Conservation (phyloP, 1,140 invertebrate species). For the Acromyrmex charruanus region DNA sequence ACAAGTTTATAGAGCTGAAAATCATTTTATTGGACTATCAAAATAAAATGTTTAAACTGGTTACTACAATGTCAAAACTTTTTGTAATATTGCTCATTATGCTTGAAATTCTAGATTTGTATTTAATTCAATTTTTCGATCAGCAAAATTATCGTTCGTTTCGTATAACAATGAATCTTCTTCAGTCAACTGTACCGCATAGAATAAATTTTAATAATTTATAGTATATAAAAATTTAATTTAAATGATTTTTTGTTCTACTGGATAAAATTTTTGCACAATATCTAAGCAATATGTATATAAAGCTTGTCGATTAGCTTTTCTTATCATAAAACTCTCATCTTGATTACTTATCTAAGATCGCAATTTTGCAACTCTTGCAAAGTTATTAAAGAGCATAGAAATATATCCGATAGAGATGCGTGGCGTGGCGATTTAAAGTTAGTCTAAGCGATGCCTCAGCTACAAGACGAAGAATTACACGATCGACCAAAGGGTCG, state of each 20-base stretch:
- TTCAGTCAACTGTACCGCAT: neutral
- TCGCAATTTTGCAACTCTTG: neutral
- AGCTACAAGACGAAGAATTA: constrained; percentile 21
- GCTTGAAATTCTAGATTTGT: no score
- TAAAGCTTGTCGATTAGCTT: neutral
- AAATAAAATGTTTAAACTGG: no score
- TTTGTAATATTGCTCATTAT: no score
- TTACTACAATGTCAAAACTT: no score
- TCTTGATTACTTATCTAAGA: constrained; percentile 6
- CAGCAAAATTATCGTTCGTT: no score
- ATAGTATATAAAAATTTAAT: neutral
- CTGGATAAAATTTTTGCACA: neutral
- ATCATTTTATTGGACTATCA: no score
- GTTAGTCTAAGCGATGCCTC: neutral
- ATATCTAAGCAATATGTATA: neutral
- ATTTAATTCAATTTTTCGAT: no score
- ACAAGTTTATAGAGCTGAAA: no score
- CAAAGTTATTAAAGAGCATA: constrained; percentile 44
- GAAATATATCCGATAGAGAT: constrained; percentile 24
- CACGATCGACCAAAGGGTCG: neutral
- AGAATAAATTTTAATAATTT: neutral
- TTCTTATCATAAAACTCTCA: neutral
- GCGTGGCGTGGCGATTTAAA: constrained; percentile 1
- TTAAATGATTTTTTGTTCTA: neutral
- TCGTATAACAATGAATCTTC: neutral